Evolutionary conservation across 2,113 vertebrate genomes (phyloP).

Genomic region (Lepus americanus): DNA sequence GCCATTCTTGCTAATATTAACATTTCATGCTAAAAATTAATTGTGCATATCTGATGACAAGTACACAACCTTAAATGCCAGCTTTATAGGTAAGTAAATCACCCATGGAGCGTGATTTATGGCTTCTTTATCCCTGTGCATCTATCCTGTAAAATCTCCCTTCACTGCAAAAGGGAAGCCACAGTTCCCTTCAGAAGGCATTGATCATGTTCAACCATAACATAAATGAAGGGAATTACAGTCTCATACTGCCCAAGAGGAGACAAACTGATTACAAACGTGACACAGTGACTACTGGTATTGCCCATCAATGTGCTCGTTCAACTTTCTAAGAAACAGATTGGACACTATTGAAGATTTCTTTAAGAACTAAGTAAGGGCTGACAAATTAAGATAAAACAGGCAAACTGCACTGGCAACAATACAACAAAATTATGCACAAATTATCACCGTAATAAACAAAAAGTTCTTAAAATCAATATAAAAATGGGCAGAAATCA

Average conservation of each 20-base stretch:
- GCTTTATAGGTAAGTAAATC: neutral
- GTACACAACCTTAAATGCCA: neutral
- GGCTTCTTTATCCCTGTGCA: neutral
- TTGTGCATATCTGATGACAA: neutral
- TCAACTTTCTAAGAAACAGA: neutral
- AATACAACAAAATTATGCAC: neutral
- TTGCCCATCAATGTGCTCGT: neutral
- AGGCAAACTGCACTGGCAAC: neutral
- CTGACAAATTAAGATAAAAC: neutral
- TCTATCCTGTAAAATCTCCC: neutral
- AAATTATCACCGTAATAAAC: neutral
- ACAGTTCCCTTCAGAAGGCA: neutral
- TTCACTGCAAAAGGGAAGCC: neutral
- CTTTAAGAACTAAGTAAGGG: neutral
- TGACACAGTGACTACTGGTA: neutral
- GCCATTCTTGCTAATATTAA: neutral
- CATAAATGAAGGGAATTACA: neutral
- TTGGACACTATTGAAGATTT: neutral
- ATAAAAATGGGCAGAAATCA: neutral
- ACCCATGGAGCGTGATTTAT: neutral
- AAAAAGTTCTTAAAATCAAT: conserved; percentile 18
- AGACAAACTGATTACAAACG: conserved; percentile 14
- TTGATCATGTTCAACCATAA: neutral
- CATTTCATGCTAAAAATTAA: conserved; percentile 2
- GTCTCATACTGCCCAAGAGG: neutral